Percentiles rank a stretch among this genome's conserved stretches.
Conservation (phyloP, 2,113 vertebrate genomes). For the Epinephelus moara region DNA sequence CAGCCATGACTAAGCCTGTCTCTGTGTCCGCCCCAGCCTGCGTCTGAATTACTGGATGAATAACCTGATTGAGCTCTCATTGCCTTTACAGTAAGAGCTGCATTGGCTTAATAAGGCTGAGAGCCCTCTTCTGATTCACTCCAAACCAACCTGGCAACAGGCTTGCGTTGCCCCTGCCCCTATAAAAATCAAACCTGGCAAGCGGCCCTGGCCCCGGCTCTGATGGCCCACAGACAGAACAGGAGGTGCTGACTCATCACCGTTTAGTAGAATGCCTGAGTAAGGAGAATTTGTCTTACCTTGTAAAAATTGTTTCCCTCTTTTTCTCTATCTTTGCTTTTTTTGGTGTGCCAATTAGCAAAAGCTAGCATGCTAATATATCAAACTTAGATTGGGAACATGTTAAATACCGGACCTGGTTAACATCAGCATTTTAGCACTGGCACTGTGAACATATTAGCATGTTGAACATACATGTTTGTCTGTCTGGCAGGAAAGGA, state of each 20-base stretch:
- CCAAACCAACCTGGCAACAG: constrained; percentile 50
- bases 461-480: neutral
- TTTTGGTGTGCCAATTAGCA: too few relatives aligned
- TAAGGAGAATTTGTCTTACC: constrained; percentile 28
- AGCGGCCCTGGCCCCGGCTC: constrained; percentile 9
- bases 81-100: constrained; percentile 51
- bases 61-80: constrained; percentile 57
- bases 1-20: constrained; percentile 63
- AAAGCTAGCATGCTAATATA: neutral
- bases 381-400: neutral
- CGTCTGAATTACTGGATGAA: constrained; percentile 56
- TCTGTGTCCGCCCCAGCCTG: constrained; percentile 41
- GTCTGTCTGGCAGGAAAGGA: neutral
- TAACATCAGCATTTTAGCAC: neutral
- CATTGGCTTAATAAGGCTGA: constrained; percentile 64
- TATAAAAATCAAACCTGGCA: constrained; percentile 37
- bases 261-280: constrained; percentile 17
- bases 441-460: too few relatives aligned
- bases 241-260: constrained; percentile 36
- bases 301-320: neutral
- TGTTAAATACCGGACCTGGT: neutral
- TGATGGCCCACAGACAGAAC: constrained; percentile 36
- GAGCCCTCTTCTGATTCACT: constrained; percentile 44
- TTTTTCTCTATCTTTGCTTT: neutral
- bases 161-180: neutral